These are phyloP conservation scores for Catharus fuscescens DNA, from an alignment of 2,113 vertebrate species.

Conservation along the genomic window DNA sequence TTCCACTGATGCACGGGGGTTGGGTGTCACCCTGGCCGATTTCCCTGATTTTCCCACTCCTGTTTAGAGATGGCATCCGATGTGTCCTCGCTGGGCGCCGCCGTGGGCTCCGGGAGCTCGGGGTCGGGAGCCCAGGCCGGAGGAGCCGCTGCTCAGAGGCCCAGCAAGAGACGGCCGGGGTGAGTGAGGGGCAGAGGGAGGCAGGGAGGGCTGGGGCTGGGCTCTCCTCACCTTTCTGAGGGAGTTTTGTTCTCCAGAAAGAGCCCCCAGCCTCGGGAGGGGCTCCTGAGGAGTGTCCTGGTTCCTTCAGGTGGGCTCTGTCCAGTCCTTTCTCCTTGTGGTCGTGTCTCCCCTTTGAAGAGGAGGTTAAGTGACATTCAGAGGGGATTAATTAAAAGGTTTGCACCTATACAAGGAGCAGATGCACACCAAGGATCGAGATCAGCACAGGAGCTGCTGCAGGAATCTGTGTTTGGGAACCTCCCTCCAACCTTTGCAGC, in stretches of 20 bases:
- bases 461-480: background rate
- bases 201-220: no score
- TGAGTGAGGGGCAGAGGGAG: slow-evolving; percentile 65
- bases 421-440: background rate
- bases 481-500: background rate
- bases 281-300: rapidly evolving
- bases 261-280: rapidly evolving
- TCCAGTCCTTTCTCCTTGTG: background rate
- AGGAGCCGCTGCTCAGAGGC: slow-evolving; percentile 79
- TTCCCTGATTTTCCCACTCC: background rate
- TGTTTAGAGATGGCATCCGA: slow-evolving; percentile 86
- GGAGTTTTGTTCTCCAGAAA: background rate
- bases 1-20: background rate
- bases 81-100: slow-evolving; percentile 79
- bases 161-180: slow-evolving; percentile 85
- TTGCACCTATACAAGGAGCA: background rate
- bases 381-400: background rate
- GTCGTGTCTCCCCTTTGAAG: rapidly evolving
- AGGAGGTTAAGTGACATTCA: rapidly evolving
- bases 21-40: rapidly evolving
- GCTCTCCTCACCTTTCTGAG: background rate
- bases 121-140: slow-evolving; percentile 60
- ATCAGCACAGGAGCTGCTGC: background rate
- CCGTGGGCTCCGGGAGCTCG: slow-evolving; percentile 75
- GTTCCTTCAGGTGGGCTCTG: background rate